Conservation (phyloP, 2,113 vertebrate species). For the Petromus typicus region DNA sequence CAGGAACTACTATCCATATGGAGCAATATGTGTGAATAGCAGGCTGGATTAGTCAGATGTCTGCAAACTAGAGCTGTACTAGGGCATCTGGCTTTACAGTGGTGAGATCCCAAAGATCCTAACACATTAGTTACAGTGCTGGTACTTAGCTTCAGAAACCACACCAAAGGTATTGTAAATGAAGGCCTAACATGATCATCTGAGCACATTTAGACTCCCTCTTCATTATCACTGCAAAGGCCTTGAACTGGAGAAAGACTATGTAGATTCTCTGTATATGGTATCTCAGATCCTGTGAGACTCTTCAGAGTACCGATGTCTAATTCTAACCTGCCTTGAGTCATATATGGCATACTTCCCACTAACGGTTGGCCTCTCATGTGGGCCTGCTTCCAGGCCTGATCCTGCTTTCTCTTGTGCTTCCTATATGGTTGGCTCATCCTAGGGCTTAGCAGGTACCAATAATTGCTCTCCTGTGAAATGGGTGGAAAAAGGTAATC, state of each 20-base stretch:
- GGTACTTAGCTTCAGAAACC: neutral
- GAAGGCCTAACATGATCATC: neutral
- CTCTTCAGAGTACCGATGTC: neutral
- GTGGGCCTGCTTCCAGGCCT: neutral
- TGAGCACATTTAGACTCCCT: neutral
- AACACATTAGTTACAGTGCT: neutral
- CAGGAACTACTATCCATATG: accelerated
- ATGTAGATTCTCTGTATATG: neutral
- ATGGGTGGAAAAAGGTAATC: accelerated
- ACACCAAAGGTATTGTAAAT: neutral
- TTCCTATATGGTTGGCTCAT: neutral
- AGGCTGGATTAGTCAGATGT: neutral
- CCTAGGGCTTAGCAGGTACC: neutral
- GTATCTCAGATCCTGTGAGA: neutral
- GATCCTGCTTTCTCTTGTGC: neutral
- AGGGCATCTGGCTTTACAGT: neutral
- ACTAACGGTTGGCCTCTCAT: neutral
- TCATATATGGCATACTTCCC: too few relatives aligned
- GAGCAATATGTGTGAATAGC: neutral
- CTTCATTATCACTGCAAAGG: neutral
- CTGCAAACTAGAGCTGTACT: neutral
- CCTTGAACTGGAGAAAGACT: too few relatives aligned
- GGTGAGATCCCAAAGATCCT: neutral
- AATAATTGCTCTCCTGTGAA: neutral
- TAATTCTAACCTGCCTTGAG: neutral